Evolutionary conservation across 2,113 vertebrate genomes (phyloP).

Genomic region (Tenebrosternarchus preto): DNA sequence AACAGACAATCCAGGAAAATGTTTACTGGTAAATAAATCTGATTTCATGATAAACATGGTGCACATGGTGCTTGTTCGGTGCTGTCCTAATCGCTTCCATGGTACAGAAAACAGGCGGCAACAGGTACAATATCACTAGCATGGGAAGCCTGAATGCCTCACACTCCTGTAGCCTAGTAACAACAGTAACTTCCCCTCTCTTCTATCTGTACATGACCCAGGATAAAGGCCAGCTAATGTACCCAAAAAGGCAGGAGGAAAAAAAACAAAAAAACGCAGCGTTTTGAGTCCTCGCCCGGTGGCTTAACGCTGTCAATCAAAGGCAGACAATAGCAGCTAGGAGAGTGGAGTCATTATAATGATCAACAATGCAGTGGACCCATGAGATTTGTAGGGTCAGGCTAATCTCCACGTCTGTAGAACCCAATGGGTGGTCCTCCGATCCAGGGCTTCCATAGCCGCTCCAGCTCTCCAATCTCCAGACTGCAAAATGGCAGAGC

Average conservation of each 20-base stretch:
- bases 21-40: constrained; percentile 57
- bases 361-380: constrained; percentile 70
- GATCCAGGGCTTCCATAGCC: not conserved
- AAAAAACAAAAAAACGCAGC: constrained; percentile 28
- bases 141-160: constrained; percentile 2
- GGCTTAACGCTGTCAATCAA: constrained; percentile 69
- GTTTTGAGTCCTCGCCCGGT: constrained; percentile 49
- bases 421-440: constrained; percentile 72
- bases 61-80: constrained; percentile 61
- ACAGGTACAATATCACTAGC: constrained; percentile 6
- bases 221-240: constrained; percentile 44
- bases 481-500: not conserved
- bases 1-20: constrained; percentile 47
- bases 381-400: constrained; percentile 59
- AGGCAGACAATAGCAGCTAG: constrained; percentile 60
- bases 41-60: constrained; percentile 62
- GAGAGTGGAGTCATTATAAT: constrained; percentile 65
- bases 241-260: constrained; percentile 25
- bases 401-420: constrained; percentile 68
- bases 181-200: constrained; percentile 12
- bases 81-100: constrained; percentile 62
- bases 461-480: constrained; percentile 26
- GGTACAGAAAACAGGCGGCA: constrained; percentile 49
- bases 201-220: constrained; percentile 35
- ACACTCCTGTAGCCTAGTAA: constrained; percentile 22